Evolutionary conservation across 1,140 invertebrate species (phyloP).

Genomic region (Drosophila truncata): DNA sequence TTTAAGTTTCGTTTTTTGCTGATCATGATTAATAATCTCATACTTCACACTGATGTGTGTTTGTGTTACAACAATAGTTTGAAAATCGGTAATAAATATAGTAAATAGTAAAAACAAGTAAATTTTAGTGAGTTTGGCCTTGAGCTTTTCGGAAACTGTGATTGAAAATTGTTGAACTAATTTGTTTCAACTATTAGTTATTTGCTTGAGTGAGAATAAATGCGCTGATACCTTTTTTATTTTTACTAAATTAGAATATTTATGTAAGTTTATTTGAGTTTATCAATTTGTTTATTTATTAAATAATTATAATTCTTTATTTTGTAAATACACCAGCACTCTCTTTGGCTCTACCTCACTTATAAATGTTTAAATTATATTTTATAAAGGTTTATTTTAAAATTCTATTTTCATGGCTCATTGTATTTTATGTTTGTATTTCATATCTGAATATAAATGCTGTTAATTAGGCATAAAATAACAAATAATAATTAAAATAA

Average conservation of each 20-base stretch:
- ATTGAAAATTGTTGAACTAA: neutral
- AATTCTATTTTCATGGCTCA: neutral
- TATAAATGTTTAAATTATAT: neutral
- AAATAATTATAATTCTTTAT: too few species aligned
- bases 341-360: neutral
- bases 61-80: neutral
- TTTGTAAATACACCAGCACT: too few species aligned
- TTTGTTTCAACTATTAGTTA: neutral
- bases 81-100: neutral
- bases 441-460: neutral
- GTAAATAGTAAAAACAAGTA: neutral
- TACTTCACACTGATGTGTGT: neutral
- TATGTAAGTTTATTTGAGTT: too few species aligned
- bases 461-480: neutral
- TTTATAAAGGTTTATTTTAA: neutral
- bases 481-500: neutral
- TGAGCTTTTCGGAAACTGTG: neutral
- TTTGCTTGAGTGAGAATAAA: neutral
- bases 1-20: neutral
- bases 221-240: too few species aligned
- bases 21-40: slow-evolving; percentile 2
- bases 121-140: neutral
- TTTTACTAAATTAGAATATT: neutral
- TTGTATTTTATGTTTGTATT: neutral
- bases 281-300: neutral